These are phyloP conservation scores for Bursaphelenchus okinawaensis DNA, from an alignment of 2,888 invertebrate genomes.

Conservation along the genomic window DNA sequence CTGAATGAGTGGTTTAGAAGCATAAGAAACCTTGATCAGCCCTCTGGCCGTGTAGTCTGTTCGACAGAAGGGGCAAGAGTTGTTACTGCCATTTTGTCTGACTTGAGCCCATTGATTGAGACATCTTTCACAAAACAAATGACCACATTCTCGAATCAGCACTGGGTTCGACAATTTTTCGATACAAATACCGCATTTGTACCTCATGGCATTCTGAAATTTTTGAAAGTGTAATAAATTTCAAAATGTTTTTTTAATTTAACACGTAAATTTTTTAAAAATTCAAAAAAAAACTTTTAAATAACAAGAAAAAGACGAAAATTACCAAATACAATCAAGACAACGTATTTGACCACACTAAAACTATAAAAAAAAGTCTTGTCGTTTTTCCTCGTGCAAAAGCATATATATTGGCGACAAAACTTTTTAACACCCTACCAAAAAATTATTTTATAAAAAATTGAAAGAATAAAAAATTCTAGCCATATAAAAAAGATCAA, in stretches of 20 bases:
- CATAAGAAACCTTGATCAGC: background rate
- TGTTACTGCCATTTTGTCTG: background rate
- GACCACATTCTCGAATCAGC: background rate
- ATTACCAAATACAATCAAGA: background rate
- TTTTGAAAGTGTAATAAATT: no score
- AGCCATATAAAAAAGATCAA: no score
- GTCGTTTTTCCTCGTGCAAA: no score
- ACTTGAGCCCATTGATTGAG: background rate
- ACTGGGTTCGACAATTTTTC: background rate
- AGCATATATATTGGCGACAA: no score
- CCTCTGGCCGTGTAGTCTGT: background rate
- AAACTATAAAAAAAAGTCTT: no score
- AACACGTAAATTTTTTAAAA: background rate
- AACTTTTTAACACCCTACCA: no score
- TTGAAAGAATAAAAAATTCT: no score
- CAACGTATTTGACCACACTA: no score
- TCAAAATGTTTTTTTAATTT: no score
- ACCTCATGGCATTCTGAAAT: no score
- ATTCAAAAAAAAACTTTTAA: background rate
- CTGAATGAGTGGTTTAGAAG: background rate
- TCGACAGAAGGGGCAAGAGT: background rate
- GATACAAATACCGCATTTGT: constrained; percentile 9
- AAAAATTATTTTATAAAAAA: no score
- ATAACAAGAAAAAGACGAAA: background rate
- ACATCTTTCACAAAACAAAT: constrained; percentile 3